Evolutionary conservation across 2,113 vertebrate species (phyloP).

Genomic region (Agelaius phoeniceus): DNA sequence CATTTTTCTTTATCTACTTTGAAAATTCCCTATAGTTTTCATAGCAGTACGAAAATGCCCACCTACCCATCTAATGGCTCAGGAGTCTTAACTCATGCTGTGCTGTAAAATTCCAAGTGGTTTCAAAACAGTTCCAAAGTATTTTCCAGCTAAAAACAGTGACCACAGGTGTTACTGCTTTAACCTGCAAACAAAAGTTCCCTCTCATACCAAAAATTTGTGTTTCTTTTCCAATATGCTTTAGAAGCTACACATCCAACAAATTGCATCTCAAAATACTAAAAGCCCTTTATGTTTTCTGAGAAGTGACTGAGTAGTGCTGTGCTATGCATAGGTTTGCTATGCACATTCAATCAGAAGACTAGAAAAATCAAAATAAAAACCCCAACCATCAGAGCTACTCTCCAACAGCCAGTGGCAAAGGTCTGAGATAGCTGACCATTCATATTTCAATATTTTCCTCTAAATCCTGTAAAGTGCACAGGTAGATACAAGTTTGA

Average conservation of each 20-base stretch:
- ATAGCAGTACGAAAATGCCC: background rate
- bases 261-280: background rate
- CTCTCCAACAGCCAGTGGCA: background rate
- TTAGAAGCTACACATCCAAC: background rate
- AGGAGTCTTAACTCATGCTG: background rate
- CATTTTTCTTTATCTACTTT: background rate
- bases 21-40: background rate
- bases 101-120: background rate
- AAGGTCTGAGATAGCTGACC: background rate
- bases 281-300: background rate
- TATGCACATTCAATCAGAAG: background rate
- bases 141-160: background rate
- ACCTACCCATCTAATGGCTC: background rate
- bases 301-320: background rate
- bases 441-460: background rate
- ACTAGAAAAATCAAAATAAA: background rate
- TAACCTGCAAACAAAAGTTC: background rate
- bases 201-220: background rate
- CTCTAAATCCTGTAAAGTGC: background rate
- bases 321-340: background rate
- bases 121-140: background rate
- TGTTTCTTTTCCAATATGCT: background rate
- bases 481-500: background rate
- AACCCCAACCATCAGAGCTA: background rate
- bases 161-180: background rate